A percentile compares a stretch with the other conserved stretches of the same genome.
These are phyloP conservation scores for Paraplagusia blochii DNA, from an alignment of 2,113 vertebrate species.

Conservation along the genomic window DNA sequence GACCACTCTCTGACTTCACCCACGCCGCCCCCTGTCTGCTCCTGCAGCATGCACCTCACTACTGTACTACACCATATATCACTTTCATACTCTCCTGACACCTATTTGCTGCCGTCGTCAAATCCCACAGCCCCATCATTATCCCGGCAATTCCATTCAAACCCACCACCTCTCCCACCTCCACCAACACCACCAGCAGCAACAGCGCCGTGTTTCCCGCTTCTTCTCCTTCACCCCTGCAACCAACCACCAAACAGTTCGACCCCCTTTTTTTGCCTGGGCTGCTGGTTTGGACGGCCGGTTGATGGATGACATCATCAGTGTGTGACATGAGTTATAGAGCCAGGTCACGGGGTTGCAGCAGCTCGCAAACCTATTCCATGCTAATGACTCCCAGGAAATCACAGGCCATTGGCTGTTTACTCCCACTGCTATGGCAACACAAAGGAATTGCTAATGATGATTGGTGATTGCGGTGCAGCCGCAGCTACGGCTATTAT, in stretches of 20 bases:
- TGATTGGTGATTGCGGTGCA: constrained; percentile 37
- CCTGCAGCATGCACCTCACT: constrained; percentile 35
- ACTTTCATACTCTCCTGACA: constrained; percentile 52
- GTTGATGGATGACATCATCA: constrained; percentile 85
- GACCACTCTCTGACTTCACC: constrained; percentile 26
- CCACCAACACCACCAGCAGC: constrained; percentile 2
- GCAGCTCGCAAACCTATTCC: constrained; percentile 73
- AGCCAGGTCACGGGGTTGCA: constrained; percentile 67
- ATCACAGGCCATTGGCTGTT: constrained; percentile 69
- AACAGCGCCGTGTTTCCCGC: neutral
- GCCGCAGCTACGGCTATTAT: neutral
- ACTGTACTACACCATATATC: constrained; percentile 42
- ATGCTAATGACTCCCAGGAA: constrained; percentile 78
- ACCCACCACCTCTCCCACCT: constrained; percentile 31
- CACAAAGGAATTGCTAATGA: constrained; percentile 39
- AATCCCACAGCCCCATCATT: constrained; percentile 59
- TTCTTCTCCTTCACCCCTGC: constrained; percentile 12
- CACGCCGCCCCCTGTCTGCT: constrained; percentile 25
- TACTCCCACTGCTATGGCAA: constrained; percentile 54
- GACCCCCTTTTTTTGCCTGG: constrained; percentile 31
- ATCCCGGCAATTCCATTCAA: constrained; percentile 38
- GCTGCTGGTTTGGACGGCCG: constrained; percentile 54
- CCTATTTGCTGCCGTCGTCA: constrained; percentile 53
- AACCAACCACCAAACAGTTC: constrained; percentile 35
- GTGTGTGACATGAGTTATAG: constrained; percentile 74